phyloP scores from a whole-genome alignment of 2,113 vertebrate genomes.

The Ancistrus triradiatus region DNA sequence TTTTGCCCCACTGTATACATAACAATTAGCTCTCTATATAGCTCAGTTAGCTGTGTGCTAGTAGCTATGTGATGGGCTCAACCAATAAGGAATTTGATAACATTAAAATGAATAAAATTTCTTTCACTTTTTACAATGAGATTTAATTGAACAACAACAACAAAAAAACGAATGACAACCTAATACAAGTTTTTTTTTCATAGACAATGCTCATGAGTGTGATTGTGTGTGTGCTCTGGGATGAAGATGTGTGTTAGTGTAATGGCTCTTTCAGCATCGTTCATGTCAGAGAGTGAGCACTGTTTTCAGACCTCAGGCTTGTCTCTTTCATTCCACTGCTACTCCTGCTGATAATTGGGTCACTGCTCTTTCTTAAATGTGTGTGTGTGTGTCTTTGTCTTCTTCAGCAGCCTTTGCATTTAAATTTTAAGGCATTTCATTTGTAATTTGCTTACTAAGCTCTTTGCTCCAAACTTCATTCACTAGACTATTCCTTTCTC shows the following conservation, averaged over 20 bases:
- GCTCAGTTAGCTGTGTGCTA: no score
- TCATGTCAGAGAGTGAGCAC: no score
- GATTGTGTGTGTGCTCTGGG: not conserved
- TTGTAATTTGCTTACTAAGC: slow-evolving; percentile 38
- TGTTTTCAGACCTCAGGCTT: slow-evolving; percentile 24
- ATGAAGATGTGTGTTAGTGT: not conserved
- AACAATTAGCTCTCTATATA: no score
- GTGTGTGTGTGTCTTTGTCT: slow-evolving; percentile 24
- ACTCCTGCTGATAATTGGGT: slow-evolving; percentile 44
- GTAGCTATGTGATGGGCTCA: no score
- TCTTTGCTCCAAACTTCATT: slow-evolving; percentile 10
- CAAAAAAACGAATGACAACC: no score
- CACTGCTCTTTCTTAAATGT: slow-evolving; percentile 39
- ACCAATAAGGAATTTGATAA: no score
- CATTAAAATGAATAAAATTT: no score
- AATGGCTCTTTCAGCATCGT: slow-evolving; percentile 9
- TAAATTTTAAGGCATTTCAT: no score
- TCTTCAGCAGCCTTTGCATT: slow-evolving; percentile 13
- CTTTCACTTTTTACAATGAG: no score
- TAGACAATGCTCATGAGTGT: not conserved
- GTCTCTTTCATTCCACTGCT: slow-evolving; percentile 29
- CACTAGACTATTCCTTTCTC: slow-evolving; percentile 9
- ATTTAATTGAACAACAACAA: no score
- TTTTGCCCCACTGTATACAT: no score
- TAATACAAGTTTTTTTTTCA: no score